Evolutionary conservation across 2,888 invertebrate genomes (phyloP).

Genomic region (Trichopria drosophilae): DNA sequence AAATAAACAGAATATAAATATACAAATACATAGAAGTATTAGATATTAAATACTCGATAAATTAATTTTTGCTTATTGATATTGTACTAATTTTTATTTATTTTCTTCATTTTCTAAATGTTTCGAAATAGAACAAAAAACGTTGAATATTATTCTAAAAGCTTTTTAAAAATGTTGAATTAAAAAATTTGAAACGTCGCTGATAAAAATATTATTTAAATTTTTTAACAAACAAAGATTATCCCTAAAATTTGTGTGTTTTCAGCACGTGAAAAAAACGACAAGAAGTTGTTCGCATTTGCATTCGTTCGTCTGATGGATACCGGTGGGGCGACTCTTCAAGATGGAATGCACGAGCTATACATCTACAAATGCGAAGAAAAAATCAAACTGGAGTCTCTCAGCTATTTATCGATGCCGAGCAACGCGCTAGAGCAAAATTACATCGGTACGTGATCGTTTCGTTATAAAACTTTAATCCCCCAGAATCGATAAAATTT

Average conservation of each 20-base stretch:
- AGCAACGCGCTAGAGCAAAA: conserved; percentile 54
- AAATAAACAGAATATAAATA: too few relatives aligned
- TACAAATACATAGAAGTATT: too few relatives aligned
- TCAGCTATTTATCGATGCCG: conserved; percentile 60
- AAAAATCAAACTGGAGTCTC: conserved; percentile 67
- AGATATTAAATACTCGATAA: too few relatives aligned
- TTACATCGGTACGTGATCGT: conserved; percentile 41
- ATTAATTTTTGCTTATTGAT: conserved; percentile 28
- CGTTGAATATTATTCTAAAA: too few relatives aligned
- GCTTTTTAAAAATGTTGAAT: too few relatives aligned
- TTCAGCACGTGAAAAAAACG: conserved; percentile 84
- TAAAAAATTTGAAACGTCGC: too few relatives aligned
- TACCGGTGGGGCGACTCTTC: conserved; percentile 83
- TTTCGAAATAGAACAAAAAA: too few relatives aligned
- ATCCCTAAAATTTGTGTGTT: too few relatives aligned
- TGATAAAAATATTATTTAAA: too few relatives aligned
- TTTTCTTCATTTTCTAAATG: conserved; percentile 5
- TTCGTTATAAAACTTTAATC: neutral
- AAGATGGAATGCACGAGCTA: conserved; percentile 87
- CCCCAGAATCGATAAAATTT: neutral
- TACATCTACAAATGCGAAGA: conserved; percentile 93
- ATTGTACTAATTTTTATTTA: conserved; percentile 2
- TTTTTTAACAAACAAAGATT: too few relatives aligned
- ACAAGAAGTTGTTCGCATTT: conserved; percentile 89
- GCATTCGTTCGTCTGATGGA: conserved; percentile 90